phyloP scores from a whole-genome alignment of 2,797 vertebrate genomes.

The Macroramphosus scolopax region DNA sequence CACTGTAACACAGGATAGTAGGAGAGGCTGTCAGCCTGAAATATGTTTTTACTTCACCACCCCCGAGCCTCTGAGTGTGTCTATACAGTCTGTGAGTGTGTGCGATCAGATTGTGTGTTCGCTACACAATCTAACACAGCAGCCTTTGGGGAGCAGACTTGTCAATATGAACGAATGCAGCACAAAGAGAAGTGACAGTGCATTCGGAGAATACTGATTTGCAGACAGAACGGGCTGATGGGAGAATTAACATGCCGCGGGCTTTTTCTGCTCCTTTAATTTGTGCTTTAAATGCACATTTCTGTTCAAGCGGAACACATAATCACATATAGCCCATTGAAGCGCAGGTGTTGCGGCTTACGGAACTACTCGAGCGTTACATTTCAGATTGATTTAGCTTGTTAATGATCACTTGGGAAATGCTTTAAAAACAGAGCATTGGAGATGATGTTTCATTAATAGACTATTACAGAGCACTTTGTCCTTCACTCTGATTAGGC shows the following conservation, averaged over 20 bases:
- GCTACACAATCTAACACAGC: slow-evolving; percentile 29
- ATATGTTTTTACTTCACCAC: slow-evolving; percentile 63
- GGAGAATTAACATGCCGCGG: slow-evolving; percentile 34
- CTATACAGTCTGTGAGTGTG: slow-evolving; percentile 12
- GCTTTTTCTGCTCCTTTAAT: slow-evolving; percentile 27
- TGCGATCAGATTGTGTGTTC: slow-evolving; percentile 25
- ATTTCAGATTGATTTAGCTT: too few species aligned
- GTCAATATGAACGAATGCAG: slow-evolving; percentile 45
- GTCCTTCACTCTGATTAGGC: too few species aligned
- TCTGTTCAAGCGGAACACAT: slow-evolving; percentile 16
- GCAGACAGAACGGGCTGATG: slow-evolving; percentile 22
- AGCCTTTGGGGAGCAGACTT: slow-evolving; percentile 32
- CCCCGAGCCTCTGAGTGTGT: slow-evolving; percentile 41
- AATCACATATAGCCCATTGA: slow-evolving; percentile 6
- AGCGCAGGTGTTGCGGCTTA: not conserved
- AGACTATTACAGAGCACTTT: too few species aligned
- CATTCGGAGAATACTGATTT: slow-evolving; percentile 50
- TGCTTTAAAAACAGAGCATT: too few species aligned
- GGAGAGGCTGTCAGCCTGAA: slow-evolving; percentile 67
- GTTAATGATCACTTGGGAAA: not conserved
- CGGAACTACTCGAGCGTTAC: slow-evolving; percentile 2
- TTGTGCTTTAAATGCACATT: slow-evolving; percentile 40
- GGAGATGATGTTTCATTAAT: too few species aligned
- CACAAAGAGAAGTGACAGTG: slow-evolving; percentile 36
- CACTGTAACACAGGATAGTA: slow-evolving; percentile 51